Evolutionary conservation across 1,140 invertebrate genomes (phyloP), one percentile per base, ranked within the genome.

Genomic region (Brachionus paranguensis): DNA sequence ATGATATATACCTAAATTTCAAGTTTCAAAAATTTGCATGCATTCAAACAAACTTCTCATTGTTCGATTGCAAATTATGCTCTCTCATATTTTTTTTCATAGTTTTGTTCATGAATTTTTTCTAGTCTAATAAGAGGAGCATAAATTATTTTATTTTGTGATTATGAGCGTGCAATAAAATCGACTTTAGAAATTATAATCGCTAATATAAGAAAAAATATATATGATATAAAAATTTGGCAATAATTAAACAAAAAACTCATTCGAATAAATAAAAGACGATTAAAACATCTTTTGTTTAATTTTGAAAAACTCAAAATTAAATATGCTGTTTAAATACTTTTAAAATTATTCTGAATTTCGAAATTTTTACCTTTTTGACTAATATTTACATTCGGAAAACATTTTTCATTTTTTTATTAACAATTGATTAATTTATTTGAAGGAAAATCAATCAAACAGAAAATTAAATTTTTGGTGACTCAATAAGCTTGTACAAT

Each of bases 141-240:
- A 72, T 72, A 72, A 72, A 72, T 72, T 41, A 72, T 72, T 41
- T 72, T n/a, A 33, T 41, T 72, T 41, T 43, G 37, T 17, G 24
- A 45, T 72, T 72, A 72, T 72, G 68, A 72, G 68, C 68, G 68
- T 45, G 68, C 68, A 45, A 72, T 17, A 72, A 72, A 43, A 72
- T 68, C 65, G 65, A 41, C 65, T 68, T 68, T 47, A 5, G 14
- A 47, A 47, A 47, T 47, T 47, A 12, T 12, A 47, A 47, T 47
- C 14, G 11, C 14, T 47, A 12, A 47, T 47, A 3, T 47, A 47
- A 47, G 2, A 47, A 47, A 47, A 45, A 6, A 47, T 12, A 12
- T 47, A 14, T 47, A 2, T 47, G 11, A 47, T 5, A 8, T 14
- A 37, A 37, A 37, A 37, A 37, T 37, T 37, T 37, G 33, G 33